Base-by-base conservation (phyloP, 1,140 invertebrate genomes). In the Chionoecetes opilio region DNA sequence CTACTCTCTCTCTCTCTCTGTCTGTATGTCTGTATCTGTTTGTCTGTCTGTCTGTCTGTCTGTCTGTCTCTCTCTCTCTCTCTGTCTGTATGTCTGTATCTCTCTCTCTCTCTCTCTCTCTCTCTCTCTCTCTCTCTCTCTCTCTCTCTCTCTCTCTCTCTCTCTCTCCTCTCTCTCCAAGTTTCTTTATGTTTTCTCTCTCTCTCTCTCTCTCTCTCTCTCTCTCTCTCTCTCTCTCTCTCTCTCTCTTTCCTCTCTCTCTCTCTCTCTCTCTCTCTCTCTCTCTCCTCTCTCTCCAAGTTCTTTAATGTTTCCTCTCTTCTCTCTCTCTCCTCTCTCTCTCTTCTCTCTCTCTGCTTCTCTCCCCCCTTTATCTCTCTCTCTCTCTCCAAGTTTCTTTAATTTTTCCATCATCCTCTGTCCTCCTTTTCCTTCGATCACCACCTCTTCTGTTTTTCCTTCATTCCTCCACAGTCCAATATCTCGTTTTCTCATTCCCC, bases 401-500 rank as follows among this genome's bases (percentile, higher is more conserved):
- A 8, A 8, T 9, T 34, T 32, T 34, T 26, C 32, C 9, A 3
- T 14, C 34, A 32, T 32, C 31, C 84, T 37, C 26, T 32, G 3
- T 86, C 29, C 84, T 14, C 9, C 32, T 21, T 11, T 32, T 86
- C 84, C 29, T 32, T 86, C 84, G 3, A 3, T 86, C 84, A 8
- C 82, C 26, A 5, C 26, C 82, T 84, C 82, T 84, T n/a, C 82
- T 86, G 17, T 86, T 31, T 32, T 21, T 86, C 84, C 21, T 21
- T 86, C 29, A 46, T 46, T 14, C 41, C 41, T 46, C 14, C 41
- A 14, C 41, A 46, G 14, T 46, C n/a, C n/a, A n/a, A n/a, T 84
- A 5, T 84, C 82, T 84, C 82, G 21, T n/a, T 84, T n/a, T n/a
- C 82, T 84, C 87, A 35, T 34, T 89, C n/a, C 35, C 87, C 37